These are phyloP conservation scores for Sterrhoptilus dennistouni DNA, from an alignment of 2,113 vertebrate species.

Conservation along the genomic window DNA sequence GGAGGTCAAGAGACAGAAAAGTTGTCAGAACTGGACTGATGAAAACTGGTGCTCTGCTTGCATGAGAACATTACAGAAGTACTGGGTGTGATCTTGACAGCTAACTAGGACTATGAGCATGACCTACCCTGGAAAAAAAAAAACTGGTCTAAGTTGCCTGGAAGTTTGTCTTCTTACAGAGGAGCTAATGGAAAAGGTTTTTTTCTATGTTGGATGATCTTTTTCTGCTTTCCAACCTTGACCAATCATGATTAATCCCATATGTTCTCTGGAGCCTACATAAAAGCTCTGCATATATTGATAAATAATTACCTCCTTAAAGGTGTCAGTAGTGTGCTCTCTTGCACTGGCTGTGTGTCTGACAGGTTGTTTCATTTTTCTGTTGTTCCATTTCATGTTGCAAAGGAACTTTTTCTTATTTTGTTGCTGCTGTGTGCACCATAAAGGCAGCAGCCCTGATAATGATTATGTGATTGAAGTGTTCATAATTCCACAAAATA, in stretches of 20 bases:
- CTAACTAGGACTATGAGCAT: background rate
- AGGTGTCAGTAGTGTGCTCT: background rate
- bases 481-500: background rate
- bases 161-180: background rate
- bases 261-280: background rate
- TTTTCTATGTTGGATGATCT: rapidly evolving
- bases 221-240: background rate
- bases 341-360: background rate
- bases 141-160: background rate
- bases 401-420: background rate
- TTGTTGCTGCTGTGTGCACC: background rate
- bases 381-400: background rate
- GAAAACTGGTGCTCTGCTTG: background rate
- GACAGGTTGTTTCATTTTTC: background rate
- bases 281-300: background rate
- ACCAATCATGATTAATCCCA: background rate
- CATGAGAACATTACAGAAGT: background rate
- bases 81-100: background rate
- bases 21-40: background rate
- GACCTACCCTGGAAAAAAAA: background rate
- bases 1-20: background rate
- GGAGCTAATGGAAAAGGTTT: background rate
- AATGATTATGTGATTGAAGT: background rate
- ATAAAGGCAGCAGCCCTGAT: background rate
- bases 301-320: background rate